Base-by-base conservation (phyloP, 2,113 vertebrate genomes). In the Odontesthes bonariensis region DNA sequence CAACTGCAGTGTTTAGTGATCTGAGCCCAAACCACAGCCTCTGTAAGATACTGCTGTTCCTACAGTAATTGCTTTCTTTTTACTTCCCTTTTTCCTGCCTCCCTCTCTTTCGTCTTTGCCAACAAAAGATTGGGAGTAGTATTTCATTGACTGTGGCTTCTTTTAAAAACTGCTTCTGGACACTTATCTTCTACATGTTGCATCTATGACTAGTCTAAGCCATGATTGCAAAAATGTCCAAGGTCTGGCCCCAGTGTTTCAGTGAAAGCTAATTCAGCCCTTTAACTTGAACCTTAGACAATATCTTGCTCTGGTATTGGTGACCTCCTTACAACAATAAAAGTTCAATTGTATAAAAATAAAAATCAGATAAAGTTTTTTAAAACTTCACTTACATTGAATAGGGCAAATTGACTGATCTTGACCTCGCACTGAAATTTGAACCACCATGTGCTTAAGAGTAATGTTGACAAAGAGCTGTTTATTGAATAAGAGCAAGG, bases 31-130 rank as follows among this genome's bases (percentile, higher is more conserved):
- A 58, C 78, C 75, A 81, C 82, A 75, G 65, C 68, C 83, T 76
- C 62, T 79, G 49, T 85, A 77, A 82, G 62, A 73, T 73, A 83
- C 76, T 77, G 56, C 79, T 79, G 58, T 78, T 85, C 60, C 66
- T 70, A 58, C 76, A 77, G 77, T 79, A 87, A 77, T 76, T 86
- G 83, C 88, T 85, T 85, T 88, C 72, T 79, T 67, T 82, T 82
- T 79, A 75, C 77, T 59, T 31, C 69, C 52, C 75, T 57, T 47
- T 69, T 60, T 73, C 49, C 72, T 57, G 52, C 83, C 80, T 75
- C 64, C 54, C 38, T 62, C 66, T 81, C 76, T 82, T 80, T 82
- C 35, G 31, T 64, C 44, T 65, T 81, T 53, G 56, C 60, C 58
- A 78, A 80, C 67, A 85, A 75, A 73, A 67, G 16, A 38, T 69